These are phyloP conservation scores for Mesocricetus auratus DNA, from an alignment of 2,113 vertebrate species.

Conservation along the genomic window DNA sequence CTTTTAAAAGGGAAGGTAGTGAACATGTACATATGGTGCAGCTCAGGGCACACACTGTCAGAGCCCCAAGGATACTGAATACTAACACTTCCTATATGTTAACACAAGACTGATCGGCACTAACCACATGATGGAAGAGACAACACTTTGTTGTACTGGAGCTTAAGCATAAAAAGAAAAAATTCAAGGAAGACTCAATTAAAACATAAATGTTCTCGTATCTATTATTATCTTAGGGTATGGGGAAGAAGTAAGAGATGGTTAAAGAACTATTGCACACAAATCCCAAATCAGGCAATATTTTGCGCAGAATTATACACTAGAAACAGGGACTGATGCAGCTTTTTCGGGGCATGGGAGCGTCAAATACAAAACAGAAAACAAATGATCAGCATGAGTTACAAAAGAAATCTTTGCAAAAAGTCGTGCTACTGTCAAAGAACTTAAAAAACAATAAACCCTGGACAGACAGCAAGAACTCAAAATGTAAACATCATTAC, in stretches of 20 bases:
- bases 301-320: background rate
- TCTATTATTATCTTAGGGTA: background rate
- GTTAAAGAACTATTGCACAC: background rate
- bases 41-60: too few relatives aligned
- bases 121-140: background rate
- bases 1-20: too few relatives aligned
- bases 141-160: background rate
- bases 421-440: background rate
- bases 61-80: too few relatives aligned
- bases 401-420: slow-evolving; percentile 1
- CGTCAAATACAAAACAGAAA: slow-evolving; percentile 37
- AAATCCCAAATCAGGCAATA: background rate
- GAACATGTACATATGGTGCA: too few relatives aligned
- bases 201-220: background rate
- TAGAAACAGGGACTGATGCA: slow-evolving; percentile 6
- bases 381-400: background rate
- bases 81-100: background rate
- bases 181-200: background rate
- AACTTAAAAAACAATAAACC: background rate
- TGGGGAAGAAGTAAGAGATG: background rate
- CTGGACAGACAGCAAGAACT: background rate
- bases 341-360: too few relatives aligned
- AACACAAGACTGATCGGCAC: background rate
- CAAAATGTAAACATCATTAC: slow-evolving; percentile 16
- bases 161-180: background rate